A percentile compares a stretch with the other conserved stretches of the same genome.
Conservation (phyloP, 1,140 invertebrate species). For the Scaptomyza montana region DNA sequence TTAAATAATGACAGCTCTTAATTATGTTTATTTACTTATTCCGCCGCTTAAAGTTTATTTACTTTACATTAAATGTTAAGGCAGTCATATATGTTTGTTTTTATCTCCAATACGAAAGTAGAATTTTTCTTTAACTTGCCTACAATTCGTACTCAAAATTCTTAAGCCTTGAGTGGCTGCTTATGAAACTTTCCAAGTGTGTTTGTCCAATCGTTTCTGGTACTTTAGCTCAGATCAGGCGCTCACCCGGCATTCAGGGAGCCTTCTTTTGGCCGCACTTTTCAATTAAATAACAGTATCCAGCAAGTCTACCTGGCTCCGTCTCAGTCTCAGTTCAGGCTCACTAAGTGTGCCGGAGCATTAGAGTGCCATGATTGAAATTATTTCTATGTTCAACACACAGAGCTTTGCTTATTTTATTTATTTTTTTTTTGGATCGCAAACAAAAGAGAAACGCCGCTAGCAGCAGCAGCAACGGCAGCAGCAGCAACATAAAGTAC, state of each 20-base stretch:
- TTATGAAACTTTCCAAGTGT: conserved; percentile 9
- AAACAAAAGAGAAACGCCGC: conserved; percentile 44
- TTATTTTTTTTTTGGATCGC: conserved; percentile 5
- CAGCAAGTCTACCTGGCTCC: background rate
- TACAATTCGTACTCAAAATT: background rate
- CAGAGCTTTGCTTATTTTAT: conserved; percentile 2
- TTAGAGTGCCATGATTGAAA: conserved; percentile 76
- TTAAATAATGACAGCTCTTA: background rate
- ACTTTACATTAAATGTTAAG: no score
- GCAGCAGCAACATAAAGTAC: conserved; percentile 55
- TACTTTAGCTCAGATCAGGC: conserved; percentile 6
- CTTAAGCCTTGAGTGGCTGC: conserved; percentile 16
- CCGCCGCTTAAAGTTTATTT: no score
- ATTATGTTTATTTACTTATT: no score
- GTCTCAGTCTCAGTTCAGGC: conserved; percentile 25
- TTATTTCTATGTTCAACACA: conserved; percentile 69
- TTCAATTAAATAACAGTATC: conserved; percentile 62
- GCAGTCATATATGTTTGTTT: no score
- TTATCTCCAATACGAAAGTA: background rate
- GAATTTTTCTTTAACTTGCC: background rate
- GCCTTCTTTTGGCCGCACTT: conserved; percentile 34
- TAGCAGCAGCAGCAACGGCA: conserved; percentile 41
- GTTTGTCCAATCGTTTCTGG: background rate
- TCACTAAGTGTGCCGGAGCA: conserved; percentile 48
- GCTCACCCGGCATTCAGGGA: conserved; percentile 21